Base-by-base conservation (phyloP, 2,888 invertebrate species). In the Euplexia lucipara region DNA sequence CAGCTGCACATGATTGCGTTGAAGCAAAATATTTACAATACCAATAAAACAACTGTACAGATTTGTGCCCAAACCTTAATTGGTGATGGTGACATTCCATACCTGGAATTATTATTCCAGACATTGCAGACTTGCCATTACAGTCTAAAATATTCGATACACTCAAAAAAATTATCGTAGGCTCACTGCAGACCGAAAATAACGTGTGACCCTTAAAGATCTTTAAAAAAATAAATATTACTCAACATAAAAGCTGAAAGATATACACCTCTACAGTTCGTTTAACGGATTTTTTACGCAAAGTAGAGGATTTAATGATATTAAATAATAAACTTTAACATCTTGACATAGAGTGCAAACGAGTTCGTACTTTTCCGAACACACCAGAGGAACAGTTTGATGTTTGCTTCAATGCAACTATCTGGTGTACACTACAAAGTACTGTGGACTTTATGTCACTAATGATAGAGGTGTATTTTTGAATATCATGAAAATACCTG, bases 1-100 rank as follows among this genome's bases (percentile, higher is more conserved):
- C 39, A 42, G 52, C 59, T 48, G 44, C 53, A 71, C 71, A 74
- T 67, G 42, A 57, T 72, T 63, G 52, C 64, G 51, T 70, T 73
- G 77, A 79, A 82, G 82, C 81, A 81, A 86, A 85, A 83, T 90
- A 89, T 89, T 86, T 88, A 88, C 87, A 89, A 75, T 78, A 81
- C 58, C 61, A 76, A 83, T 80, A 73, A 73, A 78, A 73, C 74
- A n/a, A 75, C 62, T 69, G 76, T 75, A 85, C 75, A 81, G 9
- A 74, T 85, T 89, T 90, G 91, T 90, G 90, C 87, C 88, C 87
- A 75, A 75, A 64, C 60, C 69, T 78, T 66, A 52, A 65, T 44
- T 58, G 52, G 52, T 63, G 53, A 60, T 49, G 5, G 26, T 26
- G 20, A 30, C 47, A 30, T 26, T 37, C 47, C 37, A 53, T 53